Evolutionary conservation across 2,113 vertebrate species (phyloP), one percentile per base, ranked within the genome.

Genomic region (Phyllostomus hastatus): DNA sequence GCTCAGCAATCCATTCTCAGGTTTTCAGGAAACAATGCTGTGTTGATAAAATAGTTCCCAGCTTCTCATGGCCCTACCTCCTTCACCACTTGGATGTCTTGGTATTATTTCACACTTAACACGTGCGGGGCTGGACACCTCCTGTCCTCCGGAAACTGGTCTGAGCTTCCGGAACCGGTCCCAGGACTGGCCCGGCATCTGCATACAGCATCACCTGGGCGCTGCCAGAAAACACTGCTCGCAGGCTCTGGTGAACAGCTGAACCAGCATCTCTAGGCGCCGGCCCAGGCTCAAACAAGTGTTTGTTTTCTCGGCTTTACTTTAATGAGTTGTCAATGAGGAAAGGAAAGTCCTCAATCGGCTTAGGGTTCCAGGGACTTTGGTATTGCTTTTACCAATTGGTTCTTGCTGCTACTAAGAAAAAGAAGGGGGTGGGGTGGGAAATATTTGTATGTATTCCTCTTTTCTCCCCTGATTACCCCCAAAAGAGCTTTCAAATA

Each of bases 401-500:
- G 12, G 59, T 43, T 95, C 92, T 88, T 76, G 28, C 54, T 95
- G 61, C 54, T 41, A 57, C 81, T 67, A 90, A 59, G 69, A 96
- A 91, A 90, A 95, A 79, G 81, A 90, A 90, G 73, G 70, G 96
- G 69, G 87, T 41, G 5, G 90, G 69, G 72, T 95, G 92, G 81
- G 94, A 96, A 96, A 64, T 64, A 91, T 86, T 96, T 95, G 15
- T 66, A 70, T 61, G 54, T 85, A 52, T 69, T 92, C 38, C 31
- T 81, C 92, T 91, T 73, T 95, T 43, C 41, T 90, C 90, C 72
- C 91, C 94, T 96, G 97, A 97, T 97, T 95, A 96, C 61, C 86
- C 89, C 89, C 96, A 67, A 97, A 97, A 97, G 96, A 97, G 89
- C 82, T 96, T 96, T 97, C 93, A 96, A 91, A 96, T 91, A 96